Conservation (phyloP, 2,888 invertebrate genomes). For the Heliconius cydno region DNA sequence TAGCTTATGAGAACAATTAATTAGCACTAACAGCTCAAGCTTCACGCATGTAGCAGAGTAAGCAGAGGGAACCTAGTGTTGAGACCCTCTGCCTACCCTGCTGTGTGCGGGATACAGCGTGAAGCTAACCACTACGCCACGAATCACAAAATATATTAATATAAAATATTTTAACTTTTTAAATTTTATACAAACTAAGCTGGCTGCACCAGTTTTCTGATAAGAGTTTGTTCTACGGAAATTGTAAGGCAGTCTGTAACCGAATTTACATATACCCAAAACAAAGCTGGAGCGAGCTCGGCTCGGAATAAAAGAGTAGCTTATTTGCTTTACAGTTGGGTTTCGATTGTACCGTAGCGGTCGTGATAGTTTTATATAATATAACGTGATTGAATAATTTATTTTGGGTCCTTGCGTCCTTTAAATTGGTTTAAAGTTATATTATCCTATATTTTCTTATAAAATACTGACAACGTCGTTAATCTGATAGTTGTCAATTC, state of each 20-base stretch:
- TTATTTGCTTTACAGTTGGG: conserved; percentile 39
- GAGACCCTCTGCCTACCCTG: too few species aligned
- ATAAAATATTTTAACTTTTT: not conserved
- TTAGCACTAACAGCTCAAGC: not conserved
- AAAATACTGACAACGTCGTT: too few species aligned
- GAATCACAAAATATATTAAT: not conserved
- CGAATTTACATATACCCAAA: conserved; percentile 38
- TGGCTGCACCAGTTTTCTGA: conserved; percentile 13
- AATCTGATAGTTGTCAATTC: too few species aligned
- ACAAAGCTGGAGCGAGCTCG: conserved; percentile 38
- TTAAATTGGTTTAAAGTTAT: too few species aligned
- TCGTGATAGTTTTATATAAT: conserved; percentile 32
- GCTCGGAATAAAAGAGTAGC: conserved; percentile 40
- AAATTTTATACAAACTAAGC: conserved; percentile 14
- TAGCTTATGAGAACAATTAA: conserved; percentile 12
- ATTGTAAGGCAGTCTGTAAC: conserved; percentile 40
- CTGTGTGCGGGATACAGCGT: too few species aligned
- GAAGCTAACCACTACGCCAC: not conserved
- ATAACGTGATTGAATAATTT: conserved; percentile 32
- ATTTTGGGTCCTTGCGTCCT: not conserved
- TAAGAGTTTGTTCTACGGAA: conserved; percentile 25
- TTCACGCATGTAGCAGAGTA: not conserved
- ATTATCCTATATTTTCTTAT: too few species aligned
- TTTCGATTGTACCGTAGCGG: conserved; percentile 28
- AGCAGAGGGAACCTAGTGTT: too few species aligned